Percentiles rank a stretch among this genome's conserved stretches.
phyloP scores from a whole-genome alignment of 2,888 invertebrate species.

The Troides oblongomaculatus region DNA sequence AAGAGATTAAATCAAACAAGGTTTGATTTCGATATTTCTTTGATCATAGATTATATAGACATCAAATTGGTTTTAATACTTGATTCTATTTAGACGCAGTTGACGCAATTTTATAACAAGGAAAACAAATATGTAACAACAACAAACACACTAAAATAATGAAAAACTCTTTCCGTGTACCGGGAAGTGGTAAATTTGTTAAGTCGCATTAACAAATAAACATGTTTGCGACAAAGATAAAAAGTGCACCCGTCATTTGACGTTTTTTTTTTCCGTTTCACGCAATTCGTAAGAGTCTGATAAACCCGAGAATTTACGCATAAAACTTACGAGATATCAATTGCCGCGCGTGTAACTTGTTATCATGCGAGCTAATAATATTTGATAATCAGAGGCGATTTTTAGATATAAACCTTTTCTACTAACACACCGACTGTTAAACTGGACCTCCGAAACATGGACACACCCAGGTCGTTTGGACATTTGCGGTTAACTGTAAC shows the following conservation, averaged over 20 bases:
- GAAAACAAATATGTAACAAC: neutral
- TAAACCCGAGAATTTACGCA: slow-evolving; percentile 37
- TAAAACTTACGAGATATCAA: slow-evolving; percentile 17
- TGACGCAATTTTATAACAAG: neutral
- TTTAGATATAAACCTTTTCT: neutral
- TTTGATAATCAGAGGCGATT: neutral
- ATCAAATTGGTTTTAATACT: neutral
- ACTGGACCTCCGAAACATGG: neutral
- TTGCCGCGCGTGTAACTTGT: slow-evolving; percentile 56
- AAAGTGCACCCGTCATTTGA: slow-evolving; percentile 61
- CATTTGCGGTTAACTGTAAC: neutral
- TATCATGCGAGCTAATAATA: neutral
- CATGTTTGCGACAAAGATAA: slow-evolving; percentile 35
- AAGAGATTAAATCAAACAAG: no score
- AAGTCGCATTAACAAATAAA: slow-evolving; percentile 18
- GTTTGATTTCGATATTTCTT: no score
- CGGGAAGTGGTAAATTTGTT: slow-evolving; percentile 2
- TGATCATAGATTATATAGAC: no score
- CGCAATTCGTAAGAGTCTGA: slow-evolving; percentile 36
- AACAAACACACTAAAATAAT: slow-evolving; percentile 1
- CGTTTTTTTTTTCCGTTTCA: slow-evolving; percentile 40
- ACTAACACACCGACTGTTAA: neutral
- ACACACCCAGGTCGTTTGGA: neutral
- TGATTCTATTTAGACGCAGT: neutral
- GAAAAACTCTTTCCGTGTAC: slow-evolving; percentile 4